Conservation (phyloP, 1,140 invertebrate species). For the Pseudomyrmex concolor region DNA sequence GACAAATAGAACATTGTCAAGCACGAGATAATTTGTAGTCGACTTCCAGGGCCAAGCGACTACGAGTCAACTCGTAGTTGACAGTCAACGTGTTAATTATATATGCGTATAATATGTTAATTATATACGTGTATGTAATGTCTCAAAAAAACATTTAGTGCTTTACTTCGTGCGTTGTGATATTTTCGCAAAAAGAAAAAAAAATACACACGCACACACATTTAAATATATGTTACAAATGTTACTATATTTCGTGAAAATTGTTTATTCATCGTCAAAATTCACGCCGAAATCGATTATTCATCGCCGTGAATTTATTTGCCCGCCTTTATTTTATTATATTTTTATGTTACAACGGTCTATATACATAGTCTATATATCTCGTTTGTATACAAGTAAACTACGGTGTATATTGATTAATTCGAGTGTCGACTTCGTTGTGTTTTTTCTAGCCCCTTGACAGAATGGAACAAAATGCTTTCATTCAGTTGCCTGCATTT, state of each 20-base stretch:
- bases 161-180: too few species aligned
- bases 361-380: background rate
- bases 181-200: too few species aligned
- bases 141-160: too few species aligned
- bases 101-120: too few species aligned
- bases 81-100: too few species aligned
- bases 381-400: conserved; percentile 6
- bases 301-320: background rate
- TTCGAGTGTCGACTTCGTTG: conserved; percentile 1
- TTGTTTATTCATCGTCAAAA: background rate
- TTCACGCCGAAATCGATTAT: background rate
- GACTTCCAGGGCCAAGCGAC: too few species aligned
- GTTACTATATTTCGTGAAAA: background rate
- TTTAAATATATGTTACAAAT: too few species aligned
- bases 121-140: too few species aligned
- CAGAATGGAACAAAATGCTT: conserved; percentile 9
- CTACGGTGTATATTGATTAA: conserved; percentile 20
- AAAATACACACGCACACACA: too few species aligned
- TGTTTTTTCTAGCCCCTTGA: conserved; percentile 11
- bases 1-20: too few species aligned
- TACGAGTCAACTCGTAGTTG: too few species aligned
- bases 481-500: conserved; percentile 1
- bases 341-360: background rate
- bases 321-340: conserved; percentile 22
- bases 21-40: too few species aligned